Base-by-base conservation (phyloP, 2,113 vertebrate genomes). In the Rhabdomys dilectus region DNA sequence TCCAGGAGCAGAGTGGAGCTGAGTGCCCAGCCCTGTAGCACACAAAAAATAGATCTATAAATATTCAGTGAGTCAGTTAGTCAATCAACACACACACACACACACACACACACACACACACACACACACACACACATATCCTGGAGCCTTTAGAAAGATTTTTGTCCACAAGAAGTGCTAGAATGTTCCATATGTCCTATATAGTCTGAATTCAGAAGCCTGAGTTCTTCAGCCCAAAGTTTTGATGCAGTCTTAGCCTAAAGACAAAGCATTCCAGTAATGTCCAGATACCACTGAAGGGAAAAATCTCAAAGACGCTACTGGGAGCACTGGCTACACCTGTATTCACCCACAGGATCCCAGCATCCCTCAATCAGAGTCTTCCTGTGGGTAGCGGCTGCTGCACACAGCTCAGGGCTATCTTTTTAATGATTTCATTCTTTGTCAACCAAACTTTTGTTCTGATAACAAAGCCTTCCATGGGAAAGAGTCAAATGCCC, bases 301-400 rank as follows among this genome's bases (percentile, higher is more conserved):
- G 34, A 60, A 68, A 95, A 72, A 68, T n/a, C 56, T 96, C 93
- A 76, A 77, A 95, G 95, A 92, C 39, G 5, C 58, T 78, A 58
- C 11, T 13, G 42, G 60, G 34, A 51, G 6, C 16, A 68, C 48
- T 19, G n/a, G 13, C 51, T 48, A 62, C 12, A 88, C 70, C 62
- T 53, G 21, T 29, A 68, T 21, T 45, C n/a, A 84, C 62, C 45
- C 75, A 88, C 36, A 81, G 1, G 31, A 60, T 53, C 1, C 56
- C 34, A 64, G 45, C 9, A 51, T 29, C n/a, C n/a, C 77, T 77
- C 62, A 31, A 11, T 3, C 16, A 51, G 72, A 39, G 34, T 12
- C 45, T 34, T 66, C 9, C 11, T 64, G 60, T 77, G n/a, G 15
- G 3, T 34, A 21, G 70, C 10, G 34, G n/a, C 10, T 39, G n/a